These are phyloP conservation scores for Caenorhabditis tropicalis DNA, from an alignment of 1,140 invertebrate species.

Conservation along the genomic window DNA sequence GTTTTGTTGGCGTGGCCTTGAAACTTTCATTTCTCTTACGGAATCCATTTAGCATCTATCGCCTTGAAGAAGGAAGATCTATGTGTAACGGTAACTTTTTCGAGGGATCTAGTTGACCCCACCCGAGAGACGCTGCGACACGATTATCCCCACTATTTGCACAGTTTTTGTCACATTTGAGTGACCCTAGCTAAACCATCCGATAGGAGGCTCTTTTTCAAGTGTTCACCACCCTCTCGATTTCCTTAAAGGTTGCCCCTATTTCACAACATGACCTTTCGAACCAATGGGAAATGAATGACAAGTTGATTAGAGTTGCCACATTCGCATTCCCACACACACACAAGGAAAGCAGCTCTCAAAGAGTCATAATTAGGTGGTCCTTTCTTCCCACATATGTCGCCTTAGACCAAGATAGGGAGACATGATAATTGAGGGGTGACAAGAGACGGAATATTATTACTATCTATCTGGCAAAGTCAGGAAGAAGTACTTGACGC, in stretches of 20 bases:
- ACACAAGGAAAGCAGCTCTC: neutral
- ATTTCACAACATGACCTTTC: neutral
- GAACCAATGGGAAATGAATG: neutral
- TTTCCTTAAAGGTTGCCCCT: no score
- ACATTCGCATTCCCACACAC: no score
- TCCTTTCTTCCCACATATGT: neutral
- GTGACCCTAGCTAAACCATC: neutral
- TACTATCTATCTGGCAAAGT: neutral
- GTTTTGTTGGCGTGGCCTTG: conserved; percentile 5
- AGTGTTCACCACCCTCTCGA: no score
- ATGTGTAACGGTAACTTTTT: no score
- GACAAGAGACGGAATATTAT: neutral
- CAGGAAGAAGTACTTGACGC: conserved; percentile 38
- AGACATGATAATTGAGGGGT: neutral
- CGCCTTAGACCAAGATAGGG: neutral
- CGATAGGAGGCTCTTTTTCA: neutral
- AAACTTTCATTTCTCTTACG: neutral
- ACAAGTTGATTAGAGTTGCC: neutral
- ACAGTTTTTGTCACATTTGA: conserved; percentile 34
- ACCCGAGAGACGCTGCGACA: neutral
- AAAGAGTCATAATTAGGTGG: neutral
- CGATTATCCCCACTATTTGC: neutral
- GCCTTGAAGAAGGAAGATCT: neutral
- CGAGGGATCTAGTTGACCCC: neutral
- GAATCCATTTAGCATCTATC: neutral